Evolutionary conservation across 1,140 invertebrate species (phyloP), one percentile per base, ranked within the genome.

Genomic region (Lepidotrigona ventralis): DNA sequence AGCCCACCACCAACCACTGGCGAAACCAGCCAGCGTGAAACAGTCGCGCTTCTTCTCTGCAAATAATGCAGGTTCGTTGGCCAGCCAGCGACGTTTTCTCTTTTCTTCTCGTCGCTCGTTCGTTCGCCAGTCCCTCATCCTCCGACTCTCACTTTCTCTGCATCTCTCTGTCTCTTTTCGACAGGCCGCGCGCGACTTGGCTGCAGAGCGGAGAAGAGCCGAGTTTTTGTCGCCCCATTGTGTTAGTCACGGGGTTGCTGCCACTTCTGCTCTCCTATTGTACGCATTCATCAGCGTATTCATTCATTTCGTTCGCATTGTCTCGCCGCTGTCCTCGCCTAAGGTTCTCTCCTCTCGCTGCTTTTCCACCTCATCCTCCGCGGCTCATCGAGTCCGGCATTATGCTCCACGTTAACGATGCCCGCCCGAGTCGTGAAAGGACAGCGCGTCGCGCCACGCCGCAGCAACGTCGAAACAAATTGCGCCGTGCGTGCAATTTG

Each of bases 231-330:
- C 92, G 89, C 91, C 88, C 90, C 84, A 93, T 93, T 93, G 91
- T 93, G 88, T 90, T 86, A 89, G 85, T 75, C 87, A 85, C 33
- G 33, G 87, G 87, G 87, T 87, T 90, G 85, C 85, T 85, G 89
- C 86, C 90, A 92, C 87, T 91, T 92, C 89, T 91, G 79, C 85
- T 58, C 83, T 80, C 68, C 91, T 86, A 93, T 93, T 93, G 92
- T 93, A 89, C 84, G 86, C 91, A 93, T 93, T 94, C 93, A 93
- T 94, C 93, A 94, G 89, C 90, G 89, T 91, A 93, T 93, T 94
- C 92, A 93, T 94, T 94, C 93, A 93, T 94, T 92, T 89, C 84
- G 82, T 75, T 74, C 53, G 88, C 89, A 93, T 93, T 93, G 92
- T 93, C 91, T 93, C 91, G 86, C 83, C 87, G 88, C 90, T 91